A percentile compares a stretch with the other conserved stretches of the same genome.
phyloP scores from a whole-genome alignment of 1,140 invertebrate species.

The Drosophila arawakana region DNA sequence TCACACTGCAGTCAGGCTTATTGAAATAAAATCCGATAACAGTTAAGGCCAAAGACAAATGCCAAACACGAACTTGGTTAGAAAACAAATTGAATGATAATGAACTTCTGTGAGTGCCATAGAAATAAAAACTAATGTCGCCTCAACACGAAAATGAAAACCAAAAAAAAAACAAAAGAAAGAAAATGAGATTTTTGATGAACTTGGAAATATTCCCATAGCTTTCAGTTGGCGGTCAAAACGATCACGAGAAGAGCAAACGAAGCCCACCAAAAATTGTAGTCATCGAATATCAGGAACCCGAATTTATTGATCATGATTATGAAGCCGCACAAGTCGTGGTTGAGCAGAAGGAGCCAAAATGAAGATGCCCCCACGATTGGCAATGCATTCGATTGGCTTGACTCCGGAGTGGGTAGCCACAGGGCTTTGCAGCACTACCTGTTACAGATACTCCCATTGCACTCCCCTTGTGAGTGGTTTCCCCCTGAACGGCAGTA shows the following conservation, averaged over 20 bases:
- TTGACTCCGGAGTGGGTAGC: conserved; percentile 4
- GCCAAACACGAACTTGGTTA: conserved; percentile 57
- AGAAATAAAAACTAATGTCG: conserved; percentile 59
- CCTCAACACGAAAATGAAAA: conserved; percentile 51
- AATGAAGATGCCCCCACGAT: conserved; percentile 59
- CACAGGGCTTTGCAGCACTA: conserved; percentile 19
- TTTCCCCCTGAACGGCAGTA: neutral
- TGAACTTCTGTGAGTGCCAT: conserved; percentile 47
- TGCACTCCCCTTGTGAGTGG: neutral
- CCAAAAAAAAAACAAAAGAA: conserved; percentile 33
- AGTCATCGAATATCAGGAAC: conserved; percentile 43
- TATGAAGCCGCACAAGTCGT: conserved; percentile 72
- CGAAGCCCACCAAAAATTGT: conserved; percentile 13
- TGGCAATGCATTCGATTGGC: conserved; percentile 44
- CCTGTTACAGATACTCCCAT: conserved; percentile 37
- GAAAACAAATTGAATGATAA: conserved; percentile 62
- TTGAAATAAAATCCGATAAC: conserved; percentile 67
- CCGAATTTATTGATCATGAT: conserved; percentile 80
- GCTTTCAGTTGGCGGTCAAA: conserved; percentile 64
- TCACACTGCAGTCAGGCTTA: conserved; percentile 37
- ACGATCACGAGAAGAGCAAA: conserved; percentile 57
- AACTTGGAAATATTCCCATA: conserved; percentile 67
- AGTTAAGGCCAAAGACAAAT: conserved; percentile 23
- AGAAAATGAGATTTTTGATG: conserved; percentile 46
- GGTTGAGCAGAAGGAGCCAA: conserved; percentile 26